Evolutionary conservation across 2,888 invertebrate species (phyloP), one percentile per base, ranked within the genome.

Genomic region (Ferdinandea cuprea): DNA sequence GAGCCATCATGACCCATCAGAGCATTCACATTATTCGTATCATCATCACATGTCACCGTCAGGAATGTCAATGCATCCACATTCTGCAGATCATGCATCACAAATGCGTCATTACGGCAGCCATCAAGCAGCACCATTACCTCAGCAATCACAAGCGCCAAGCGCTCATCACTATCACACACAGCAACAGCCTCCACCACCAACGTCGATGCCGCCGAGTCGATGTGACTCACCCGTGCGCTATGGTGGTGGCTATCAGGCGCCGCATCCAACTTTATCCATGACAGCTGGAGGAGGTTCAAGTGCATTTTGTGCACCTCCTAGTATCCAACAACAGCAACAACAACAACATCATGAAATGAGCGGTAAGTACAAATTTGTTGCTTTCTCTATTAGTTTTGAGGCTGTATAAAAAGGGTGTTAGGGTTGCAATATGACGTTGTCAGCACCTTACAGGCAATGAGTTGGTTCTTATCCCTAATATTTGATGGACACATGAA

Each of bases 241-340:
- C 54, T 85, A 76, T 52, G 66, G 66, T 17, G 66, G 71, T 72
- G 63, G 59, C 6, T 79, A 85, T 48, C 77, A 78, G 42, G 46
- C 65, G 13, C 83, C 86, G 44, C 86, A 85, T 86, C 89, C 89
- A 35, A 88, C 89, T 19, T 84, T 89, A 50, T 85, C 88, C 37
- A 86, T 86, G 85, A 85, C 86, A 35, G 86, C 87, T 73, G 90
- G 89, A 46, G 87, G 89, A 25, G 90, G 89, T 3, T 88, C 91
- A 9, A 91, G 91, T 85, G 91, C 91, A 35, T 91, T 91, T 73
- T 91, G 91, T 87, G 89, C 91, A 13, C 90, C 91, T 37, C 90
- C 89, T 85, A 86, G 87, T 13, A 88, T 89, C 84, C 88, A 89
- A 78, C 89, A 90, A 42, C 90, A 89, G 19, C 87, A 86, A 37